Conservation (phyloP, 2,797 vertebrate species). For the Philypnodon macrostomus region DNA sequence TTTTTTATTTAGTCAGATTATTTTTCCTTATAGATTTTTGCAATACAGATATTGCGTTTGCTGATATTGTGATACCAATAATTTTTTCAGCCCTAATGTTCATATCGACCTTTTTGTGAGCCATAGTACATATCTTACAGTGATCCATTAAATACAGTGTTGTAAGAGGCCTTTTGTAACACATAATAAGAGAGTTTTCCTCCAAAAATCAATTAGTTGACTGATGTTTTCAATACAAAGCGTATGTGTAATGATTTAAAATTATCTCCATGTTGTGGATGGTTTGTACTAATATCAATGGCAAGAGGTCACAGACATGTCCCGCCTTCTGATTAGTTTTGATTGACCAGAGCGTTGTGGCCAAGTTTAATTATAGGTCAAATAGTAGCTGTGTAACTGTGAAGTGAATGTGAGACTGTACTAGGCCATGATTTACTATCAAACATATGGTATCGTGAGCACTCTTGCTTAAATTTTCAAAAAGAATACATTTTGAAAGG, state of each 20-base stretch:
- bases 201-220: conserved; percentile 43
- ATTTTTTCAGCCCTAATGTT: no score
- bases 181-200: conserved; percentile 31
- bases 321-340: conserved; percentile 48
- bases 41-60: no score
- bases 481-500: no score
- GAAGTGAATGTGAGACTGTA: conserved; percentile 2
- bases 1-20: no score
- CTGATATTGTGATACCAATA: no score
- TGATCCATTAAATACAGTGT: conserved; percentile 25
- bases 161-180: conserved; percentile 23
- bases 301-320: conserved; percentile 22
- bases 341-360: conserved; percentile 47
- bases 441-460: no score
- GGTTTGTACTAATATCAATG: conserved; percentile 32
- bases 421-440: background rate
- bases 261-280: conserved; percentile 36
- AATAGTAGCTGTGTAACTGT: conserved; percentile 42
- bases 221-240: conserved; percentile 38
- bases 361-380: conserved; percentile 49
- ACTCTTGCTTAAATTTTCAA: no score
- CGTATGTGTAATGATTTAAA: conserved; percentile 43
- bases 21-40: no score
- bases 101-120: conserved; percentile 19
- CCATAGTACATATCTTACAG: conserved; percentile 20